Evolutionary conservation across 2,113 vertebrate species (phyloP).

Genomic region (Verasper variegatus): DNA sequence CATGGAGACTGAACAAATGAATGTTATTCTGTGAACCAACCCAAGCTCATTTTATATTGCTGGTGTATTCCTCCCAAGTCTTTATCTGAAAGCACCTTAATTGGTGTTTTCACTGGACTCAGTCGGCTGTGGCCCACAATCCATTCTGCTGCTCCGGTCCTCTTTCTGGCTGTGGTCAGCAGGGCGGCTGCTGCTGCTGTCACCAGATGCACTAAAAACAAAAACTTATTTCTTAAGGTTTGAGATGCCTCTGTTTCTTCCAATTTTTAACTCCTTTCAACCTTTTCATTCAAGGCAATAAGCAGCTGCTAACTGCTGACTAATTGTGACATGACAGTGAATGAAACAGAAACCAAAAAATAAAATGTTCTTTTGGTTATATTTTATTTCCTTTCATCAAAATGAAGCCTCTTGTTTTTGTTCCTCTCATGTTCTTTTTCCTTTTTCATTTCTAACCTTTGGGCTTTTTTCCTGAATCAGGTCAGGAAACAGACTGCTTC

Average conservation of each 20-base stretch:
- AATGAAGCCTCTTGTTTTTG: not conserved
- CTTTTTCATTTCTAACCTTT: conserved; percentile 12
- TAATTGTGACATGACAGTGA: too few relatives aligned
- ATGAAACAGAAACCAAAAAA: not conserved
- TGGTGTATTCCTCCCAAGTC: not conserved
- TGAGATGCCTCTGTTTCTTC: not conserved
- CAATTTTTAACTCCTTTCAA: not conserved
- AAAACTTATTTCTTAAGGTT: not conserved
- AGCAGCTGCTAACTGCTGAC: too few relatives aligned
- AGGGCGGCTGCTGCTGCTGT: not conserved
- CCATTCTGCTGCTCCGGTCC: not conserved
- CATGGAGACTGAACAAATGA: not conserved
- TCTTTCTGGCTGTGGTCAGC: not conserved
- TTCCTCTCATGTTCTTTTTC: not conserved
- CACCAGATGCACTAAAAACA: not conserved
- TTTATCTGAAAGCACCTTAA: not conserved
- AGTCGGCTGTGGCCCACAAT: not conserved
- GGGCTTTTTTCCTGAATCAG: conserved; percentile 1
- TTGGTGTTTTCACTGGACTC: conserved; percentile 9
- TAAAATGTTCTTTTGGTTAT: too few relatives aligned
- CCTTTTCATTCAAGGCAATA: not conserved
- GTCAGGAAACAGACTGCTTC: conserved; percentile 63
- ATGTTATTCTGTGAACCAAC: not conserved
- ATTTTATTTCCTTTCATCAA: not conserved
- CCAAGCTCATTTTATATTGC: not conserved